Evolutionary conservation across 2,888 invertebrate species (phyloP).

Genomic region (Dryococelus australis): DNA sequence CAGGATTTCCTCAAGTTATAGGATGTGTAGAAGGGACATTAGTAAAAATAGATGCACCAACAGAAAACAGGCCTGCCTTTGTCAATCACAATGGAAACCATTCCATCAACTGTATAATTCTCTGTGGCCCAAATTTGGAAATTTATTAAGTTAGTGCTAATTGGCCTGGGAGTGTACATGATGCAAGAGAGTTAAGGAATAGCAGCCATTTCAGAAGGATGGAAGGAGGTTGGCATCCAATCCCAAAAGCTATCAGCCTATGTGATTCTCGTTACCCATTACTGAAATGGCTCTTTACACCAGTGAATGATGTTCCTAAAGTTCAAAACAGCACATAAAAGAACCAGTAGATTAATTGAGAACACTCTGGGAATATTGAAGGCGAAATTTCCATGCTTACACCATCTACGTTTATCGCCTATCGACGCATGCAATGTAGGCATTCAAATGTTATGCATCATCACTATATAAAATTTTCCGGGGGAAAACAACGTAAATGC

Average conservation of each 20-base stretch:
- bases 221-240: neutral
- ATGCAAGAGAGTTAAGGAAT: neutral
- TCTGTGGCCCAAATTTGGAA: neutral
- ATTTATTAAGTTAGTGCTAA: neutral
- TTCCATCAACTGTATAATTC: neutral
- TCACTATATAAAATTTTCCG: neutral
- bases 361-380: neutral
- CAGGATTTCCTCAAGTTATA: neutral
- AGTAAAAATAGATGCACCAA: neutral
- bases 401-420: neutral
- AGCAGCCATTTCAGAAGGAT: neutral
- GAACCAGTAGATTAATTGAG: neutral
- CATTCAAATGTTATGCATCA: neutral
- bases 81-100: neutral
- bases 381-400: neutral
- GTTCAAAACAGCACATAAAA: neutral
- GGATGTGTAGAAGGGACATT: neutral
- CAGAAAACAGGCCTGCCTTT: neutral
- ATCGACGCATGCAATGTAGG: neutral
- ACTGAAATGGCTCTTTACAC: neutral
- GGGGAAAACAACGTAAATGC: neutral
- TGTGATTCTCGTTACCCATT: neutral
- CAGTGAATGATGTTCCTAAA: neutral
- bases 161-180: neutral
- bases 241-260: neutral